A percentile compares a stretch with the other conserved stretches of the same genome.
phyloP scores from a whole-genome alignment of 2,888 invertebrate species.

The Agrotis ipsilon region DNA sequence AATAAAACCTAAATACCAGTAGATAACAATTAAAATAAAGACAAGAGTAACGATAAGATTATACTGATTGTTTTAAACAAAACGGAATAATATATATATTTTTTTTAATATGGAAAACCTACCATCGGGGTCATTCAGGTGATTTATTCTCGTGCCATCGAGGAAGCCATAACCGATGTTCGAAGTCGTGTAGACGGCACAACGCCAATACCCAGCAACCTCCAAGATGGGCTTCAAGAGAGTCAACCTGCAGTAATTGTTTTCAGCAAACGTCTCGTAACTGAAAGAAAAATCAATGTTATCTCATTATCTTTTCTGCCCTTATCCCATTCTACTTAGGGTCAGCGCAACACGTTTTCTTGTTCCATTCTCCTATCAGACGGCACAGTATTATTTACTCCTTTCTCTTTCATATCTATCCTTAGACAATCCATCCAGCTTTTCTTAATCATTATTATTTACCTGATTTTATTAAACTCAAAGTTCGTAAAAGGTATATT shows the following conservation, averaged over 20 bases:
- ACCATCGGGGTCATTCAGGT: not conserved
- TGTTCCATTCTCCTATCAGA: too few relatives aligned
- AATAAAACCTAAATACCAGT: not conserved
- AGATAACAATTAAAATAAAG: not conserved
- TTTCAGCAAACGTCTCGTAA: slow-evolving; percentile 62
- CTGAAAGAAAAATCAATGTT: slow-evolving; percentile 64
- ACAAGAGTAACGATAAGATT: slow-evolving; percentile 3
- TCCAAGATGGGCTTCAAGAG: slow-evolving; percentile 68
- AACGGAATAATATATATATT: not conserved
- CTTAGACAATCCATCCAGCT: too few relatives aligned
- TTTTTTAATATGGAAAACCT: not conserved
- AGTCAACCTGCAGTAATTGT: slow-evolving; percentile 76
- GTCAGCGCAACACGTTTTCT: too few relatives aligned
- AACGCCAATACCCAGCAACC: slow-evolving; percentile 83
- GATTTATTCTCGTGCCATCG: too few relatives aligned
- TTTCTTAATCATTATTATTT: too few relatives aligned
- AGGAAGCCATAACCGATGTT: slow-evolving; percentile 80
- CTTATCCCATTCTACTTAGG: too few relatives aligned
- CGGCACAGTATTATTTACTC: too few relatives aligned
- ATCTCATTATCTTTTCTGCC: too few relatives aligned
- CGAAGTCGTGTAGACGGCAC: slow-evolving; percentile 76
- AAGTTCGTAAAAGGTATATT: too few relatives aligned
- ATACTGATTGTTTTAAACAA: not conserved
- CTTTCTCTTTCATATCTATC: too few relatives aligned
- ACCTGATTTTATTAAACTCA: too few relatives aligned